These are phyloP conservation scores for Amiota mariae DNA, from an alignment of 2,888 invertebrate species.

Conservation along the genomic window DNA sequence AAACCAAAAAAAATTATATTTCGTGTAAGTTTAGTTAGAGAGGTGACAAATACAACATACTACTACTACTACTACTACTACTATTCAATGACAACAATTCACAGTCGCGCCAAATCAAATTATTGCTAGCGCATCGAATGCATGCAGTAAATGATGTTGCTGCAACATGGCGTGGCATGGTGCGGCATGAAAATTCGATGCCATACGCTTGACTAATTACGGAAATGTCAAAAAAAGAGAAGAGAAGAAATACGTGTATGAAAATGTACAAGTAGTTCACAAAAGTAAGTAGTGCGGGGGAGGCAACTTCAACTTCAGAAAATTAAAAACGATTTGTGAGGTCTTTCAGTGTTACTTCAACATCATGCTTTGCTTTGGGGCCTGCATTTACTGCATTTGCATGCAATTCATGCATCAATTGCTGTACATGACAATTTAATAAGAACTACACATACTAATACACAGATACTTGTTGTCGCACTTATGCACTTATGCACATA, in stretches of 20 bases:
- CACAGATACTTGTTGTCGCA: background rate
- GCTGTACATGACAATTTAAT: constrained; percentile 63
- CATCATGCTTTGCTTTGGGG: background rate
- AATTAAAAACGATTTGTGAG: constrained; percentile 39
- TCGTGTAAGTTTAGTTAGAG: background rate
- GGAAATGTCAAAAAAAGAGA: constrained; percentile 58
- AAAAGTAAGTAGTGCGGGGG: background rate
- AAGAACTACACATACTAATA: constrained; percentile 34
- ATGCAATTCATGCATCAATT: constrained; percentile 64
- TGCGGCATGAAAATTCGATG: constrained; percentile 23
- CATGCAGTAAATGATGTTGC: constrained; percentile 32
- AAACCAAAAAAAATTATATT: background rate
- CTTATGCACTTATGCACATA: background rate
- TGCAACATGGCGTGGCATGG: background rate
- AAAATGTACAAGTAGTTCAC: background rate
- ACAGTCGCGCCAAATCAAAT: constrained; percentile 38
- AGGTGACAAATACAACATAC: constrained; percentile 13
- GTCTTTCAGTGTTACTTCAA: constrained; percentile 11
- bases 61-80: too few species aligned
- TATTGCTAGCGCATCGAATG: constrained; percentile 33
- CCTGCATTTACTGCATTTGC: constrained; percentile 48
- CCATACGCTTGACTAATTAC: constrained; percentile 65
- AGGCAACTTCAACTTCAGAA: background rate
- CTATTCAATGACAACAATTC: background rate
- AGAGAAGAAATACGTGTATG: background rate